Conservation (phyloP, 2,113 vertebrate species). For the Coregonus clupeaformis region DNA sequence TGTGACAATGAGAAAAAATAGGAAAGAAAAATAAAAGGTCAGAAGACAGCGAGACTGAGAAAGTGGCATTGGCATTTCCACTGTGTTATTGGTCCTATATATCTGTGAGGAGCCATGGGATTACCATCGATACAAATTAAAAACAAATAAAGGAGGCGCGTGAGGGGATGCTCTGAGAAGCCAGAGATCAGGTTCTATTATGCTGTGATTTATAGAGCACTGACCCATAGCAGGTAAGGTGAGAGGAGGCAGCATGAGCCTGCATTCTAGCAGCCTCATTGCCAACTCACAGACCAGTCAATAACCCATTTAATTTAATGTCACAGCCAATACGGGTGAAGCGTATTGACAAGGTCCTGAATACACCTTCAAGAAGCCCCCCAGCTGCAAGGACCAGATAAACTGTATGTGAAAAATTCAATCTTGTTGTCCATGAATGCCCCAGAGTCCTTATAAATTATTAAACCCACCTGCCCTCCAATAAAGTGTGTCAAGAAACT, state of each 20-base stretch:
- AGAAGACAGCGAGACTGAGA: neutral
- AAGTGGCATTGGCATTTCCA: constrained; percentile 39
- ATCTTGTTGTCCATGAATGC: constrained; percentile 62
- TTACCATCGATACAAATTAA: constrained; percentile 90
- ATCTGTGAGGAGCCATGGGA: constrained; percentile 76
- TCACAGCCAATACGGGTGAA: constrained; percentile 75
- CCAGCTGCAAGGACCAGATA: constrained; percentile 90
- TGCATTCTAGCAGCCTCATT: constrained; percentile 75
- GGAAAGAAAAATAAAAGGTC: constrained; percentile 21
- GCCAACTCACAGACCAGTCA: constrained; percentile 82
- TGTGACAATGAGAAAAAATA: constrained; percentile 2
- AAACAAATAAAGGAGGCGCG: constrained; percentile 86
- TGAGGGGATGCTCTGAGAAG: constrained; percentile 64
- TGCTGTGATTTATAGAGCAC: constrained; percentile 82
- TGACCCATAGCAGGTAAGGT: constrained; percentile 81
- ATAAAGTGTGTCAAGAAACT: constrained; percentile 56
- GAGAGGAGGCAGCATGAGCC: constrained; percentile 65
- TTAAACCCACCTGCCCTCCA: constrained; percentile 54
- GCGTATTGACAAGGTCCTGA: constrained; percentile 84
- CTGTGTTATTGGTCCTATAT: constrained; percentile 60
- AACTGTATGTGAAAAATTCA: constrained; percentile 82
- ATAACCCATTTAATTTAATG: constrained; percentile 99
- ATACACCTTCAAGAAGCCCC: constrained; percentile 73
- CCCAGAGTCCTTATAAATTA: constrained; percentile 69
- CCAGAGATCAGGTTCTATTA: constrained; percentile 84